These are phyloP conservation scores for Perizoma flavofasciatum DNA, from an alignment of 2,888 invertebrate species.

Conservation along the genomic window DNA sequence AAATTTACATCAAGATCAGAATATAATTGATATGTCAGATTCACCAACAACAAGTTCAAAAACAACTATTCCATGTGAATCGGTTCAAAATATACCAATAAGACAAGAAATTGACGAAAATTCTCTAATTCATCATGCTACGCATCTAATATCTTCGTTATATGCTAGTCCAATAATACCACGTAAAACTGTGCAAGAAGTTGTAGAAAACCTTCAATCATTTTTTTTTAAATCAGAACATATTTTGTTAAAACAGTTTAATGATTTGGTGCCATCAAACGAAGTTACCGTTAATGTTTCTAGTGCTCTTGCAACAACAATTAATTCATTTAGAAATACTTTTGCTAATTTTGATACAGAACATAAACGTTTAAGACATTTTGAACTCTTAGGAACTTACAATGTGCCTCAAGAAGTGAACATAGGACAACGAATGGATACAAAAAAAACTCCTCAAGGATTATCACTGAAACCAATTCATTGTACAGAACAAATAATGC, in stretches of 20 bases:
- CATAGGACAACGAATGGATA: constrained; percentile 14
- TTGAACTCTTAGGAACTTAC: constrained; percentile 19
- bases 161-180: constrained; percentile 17
- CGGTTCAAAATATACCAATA: too few species aligned
- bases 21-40: too few species aligned
- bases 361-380: constrained; percentile 18
- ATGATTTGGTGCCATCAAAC: constrained; percentile 1
- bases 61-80: too few species aligned
- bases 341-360: constrained; percentile 12
- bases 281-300: not conserved
- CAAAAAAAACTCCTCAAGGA: constrained; percentile 2
- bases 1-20: too few species aligned
- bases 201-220: constrained; percentile 6
- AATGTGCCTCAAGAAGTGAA: constrained; percentile 13
- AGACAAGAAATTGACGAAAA: too few species aligned
- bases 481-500: constrained; percentile 20
- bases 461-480: constrained; percentile 1
- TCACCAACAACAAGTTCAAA: too few species aligned
- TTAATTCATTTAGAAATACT: not conserved
- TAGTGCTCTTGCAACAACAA: too few species aligned
- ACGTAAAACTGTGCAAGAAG: constrained; percentile 12
- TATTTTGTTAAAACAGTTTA: constrained; percentile 4
- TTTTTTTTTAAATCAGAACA: not conserved
- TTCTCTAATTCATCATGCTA: constrained; percentile 1
- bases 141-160: constrained; percentile 7